A percentile compares a stretch with the other conserved stretches of the same genome.
Evolutionary conservation across 2,113 vertebrate species (phyloP).

Genomic region (Carassius auratus): DNA sequence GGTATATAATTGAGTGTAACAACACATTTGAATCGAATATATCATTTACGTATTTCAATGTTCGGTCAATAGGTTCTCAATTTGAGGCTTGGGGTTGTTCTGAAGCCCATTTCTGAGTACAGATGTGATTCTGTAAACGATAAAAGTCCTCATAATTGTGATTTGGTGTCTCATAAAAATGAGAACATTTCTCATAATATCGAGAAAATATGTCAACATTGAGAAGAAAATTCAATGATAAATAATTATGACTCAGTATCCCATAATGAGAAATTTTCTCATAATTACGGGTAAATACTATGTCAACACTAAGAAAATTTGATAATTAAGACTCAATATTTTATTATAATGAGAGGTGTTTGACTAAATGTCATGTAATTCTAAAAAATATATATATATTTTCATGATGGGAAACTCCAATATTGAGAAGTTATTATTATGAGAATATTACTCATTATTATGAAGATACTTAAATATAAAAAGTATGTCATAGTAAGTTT

Average conservation of each 20-base stretch:
- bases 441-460: not conserved
- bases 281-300: not conserved
- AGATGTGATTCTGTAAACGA: not conserved
- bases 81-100: not conserved
- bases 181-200: not conserved
- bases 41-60: slow-evolving; percentile 2
- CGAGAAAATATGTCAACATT: not conserved
- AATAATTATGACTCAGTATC: not conserved
- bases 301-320: not conserved
- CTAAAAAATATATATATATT: no score
- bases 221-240: not conserved
- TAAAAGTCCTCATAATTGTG: not conserved
- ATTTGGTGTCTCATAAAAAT: not conserved
- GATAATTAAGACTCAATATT: not conserved
- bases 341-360: not conserved
- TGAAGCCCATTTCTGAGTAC: not conserved
- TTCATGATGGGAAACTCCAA: no score
- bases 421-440: not conserved
- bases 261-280: not conserved
- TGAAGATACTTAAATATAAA: not conserved
- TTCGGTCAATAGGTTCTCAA: not conserved
- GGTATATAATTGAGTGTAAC: slow-evolving; percentile 12
- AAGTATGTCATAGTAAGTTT: not conserved
- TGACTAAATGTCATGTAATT: not conserved
- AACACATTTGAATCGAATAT: not conserved